Percentiles rank a stretch among this genome's conserved stretches.
Evolutionary conservation across 2,797 vertebrate genomes (phyloP).

Genomic region (Sylvilagus floridanus): DNA sequence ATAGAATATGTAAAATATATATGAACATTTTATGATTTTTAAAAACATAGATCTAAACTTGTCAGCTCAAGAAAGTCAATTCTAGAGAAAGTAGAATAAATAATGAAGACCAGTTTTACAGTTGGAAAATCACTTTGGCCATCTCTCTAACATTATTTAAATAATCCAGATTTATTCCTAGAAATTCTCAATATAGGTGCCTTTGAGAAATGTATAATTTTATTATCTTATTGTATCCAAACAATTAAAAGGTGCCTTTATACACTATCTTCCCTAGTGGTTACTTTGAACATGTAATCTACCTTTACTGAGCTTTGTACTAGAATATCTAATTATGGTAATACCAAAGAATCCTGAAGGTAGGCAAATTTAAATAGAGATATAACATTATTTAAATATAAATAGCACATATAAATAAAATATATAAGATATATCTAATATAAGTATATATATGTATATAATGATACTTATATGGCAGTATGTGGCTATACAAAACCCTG

Average conservation of each 20-base stretch:
- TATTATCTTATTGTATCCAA: background rate
- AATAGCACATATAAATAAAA: no score
- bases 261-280: background rate
- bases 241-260: background rate
- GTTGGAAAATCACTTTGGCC: background rate
- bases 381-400: no score
- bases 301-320: constrained; percentile 14
- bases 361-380: background rate
- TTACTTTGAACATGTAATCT: background rate
- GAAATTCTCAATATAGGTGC: background rate
- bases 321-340: background rate
- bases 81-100: background rate
- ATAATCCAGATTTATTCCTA: background rate
- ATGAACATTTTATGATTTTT: background rate
- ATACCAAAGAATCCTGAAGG: constrained; percentile 27
- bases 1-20: background rate
- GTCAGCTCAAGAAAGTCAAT: background rate
- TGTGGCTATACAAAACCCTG: background rate
- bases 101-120: background rate
- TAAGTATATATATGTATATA: background rate
- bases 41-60: background rate
- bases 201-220: background rate
- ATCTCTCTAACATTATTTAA: background rate
- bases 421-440: no score
- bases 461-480: background rate